A percentile compares a stretch with the other conserved stretches of the same genome.
phyloP scores from a whole-genome alignment of 2,113 vertebrate species.

The Lipophrys pholis region DNA sequence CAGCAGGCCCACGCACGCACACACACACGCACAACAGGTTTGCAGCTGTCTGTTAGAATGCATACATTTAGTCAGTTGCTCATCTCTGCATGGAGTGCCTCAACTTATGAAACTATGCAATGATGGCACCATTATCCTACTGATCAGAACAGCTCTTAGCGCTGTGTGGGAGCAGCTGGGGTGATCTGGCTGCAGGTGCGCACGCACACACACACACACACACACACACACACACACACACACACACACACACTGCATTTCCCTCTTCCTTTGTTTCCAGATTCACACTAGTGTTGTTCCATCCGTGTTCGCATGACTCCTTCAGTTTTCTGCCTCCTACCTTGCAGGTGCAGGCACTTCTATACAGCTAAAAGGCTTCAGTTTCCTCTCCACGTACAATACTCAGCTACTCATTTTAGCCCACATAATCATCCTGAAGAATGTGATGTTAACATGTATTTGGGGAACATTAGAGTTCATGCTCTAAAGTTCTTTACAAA shows the following conservation, averaged over 20 bases:
- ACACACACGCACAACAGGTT: conserved; percentile 4
- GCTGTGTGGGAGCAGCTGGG: conserved; percentile 72
- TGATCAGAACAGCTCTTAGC: conserved; percentile 70
- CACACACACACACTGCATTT: conserved; percentile 17
- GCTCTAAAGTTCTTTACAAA: conserved; percentile 25
- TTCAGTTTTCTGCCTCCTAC: conserved; percentile 62
- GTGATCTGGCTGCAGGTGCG: conserved; percentile 48
- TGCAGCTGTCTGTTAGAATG: conserved; percentile 34
- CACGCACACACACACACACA: conserved; percentile 13
- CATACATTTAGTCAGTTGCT: conserved; percentile 58
- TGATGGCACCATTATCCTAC: conserved; percentile 67
- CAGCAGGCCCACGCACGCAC: conserved; percentile 6
- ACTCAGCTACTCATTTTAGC: conserved; percentile 55
- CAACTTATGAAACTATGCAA: conserved; percentile 60
- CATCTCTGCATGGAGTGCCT: conserved; percentile 38
- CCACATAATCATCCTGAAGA: conserved; percentile 41
- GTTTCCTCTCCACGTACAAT: conserved; percentile 38
- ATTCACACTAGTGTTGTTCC: conserved; percentile 58
- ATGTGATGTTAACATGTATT: conserved; percentile 43
- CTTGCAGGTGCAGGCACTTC: conserved; percentile 74
- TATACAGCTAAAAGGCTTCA: conserved; percentile 60
- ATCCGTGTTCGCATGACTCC: conserved; percentile 47
- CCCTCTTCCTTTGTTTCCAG: conserved; percentile 26
- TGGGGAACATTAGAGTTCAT: conserved; percentile 50
- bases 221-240: conserved; percentile 2